Conservation (phyloP, 2,113 vertebrate species). For the Chaetodon auriga region DNA sequence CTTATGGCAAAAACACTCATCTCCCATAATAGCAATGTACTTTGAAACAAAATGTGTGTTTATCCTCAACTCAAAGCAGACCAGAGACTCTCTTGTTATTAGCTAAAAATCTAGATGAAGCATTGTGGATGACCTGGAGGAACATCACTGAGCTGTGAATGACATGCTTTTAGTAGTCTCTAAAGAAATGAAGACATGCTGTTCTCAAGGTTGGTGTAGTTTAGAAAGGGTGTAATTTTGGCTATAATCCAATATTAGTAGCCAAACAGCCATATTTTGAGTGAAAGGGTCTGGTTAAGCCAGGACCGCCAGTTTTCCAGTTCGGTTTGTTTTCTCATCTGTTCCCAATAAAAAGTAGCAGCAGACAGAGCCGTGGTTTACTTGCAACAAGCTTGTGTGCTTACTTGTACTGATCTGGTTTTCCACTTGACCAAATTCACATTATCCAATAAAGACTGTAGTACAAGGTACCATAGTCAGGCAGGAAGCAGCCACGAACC, state of each 20-base stretch:
- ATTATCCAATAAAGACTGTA: constrained; percentile 13
- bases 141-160: neutral
- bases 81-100: neutral
- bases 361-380: neutral
- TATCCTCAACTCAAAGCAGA: neutral
- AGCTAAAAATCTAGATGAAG: neutral
- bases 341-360: constrained; percentile 14
- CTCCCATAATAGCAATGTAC: no score
- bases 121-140: neutral
- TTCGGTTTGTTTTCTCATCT: neutral
- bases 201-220: neutral
- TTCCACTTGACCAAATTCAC: constrained; percentile 13
- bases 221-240: neutral
- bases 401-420: constrained; percentile 17
- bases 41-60: neutral
- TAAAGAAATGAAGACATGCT: neutral
- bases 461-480: constrained; percentile 8
- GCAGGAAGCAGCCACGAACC: neutral
- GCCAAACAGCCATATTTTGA: neutral
- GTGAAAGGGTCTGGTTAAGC: neutral
- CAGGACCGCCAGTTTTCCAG: neutral
- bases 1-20: no score
- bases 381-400: neutral
- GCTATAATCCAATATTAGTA: neutral
- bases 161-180: neutral